These are phyloP conservation scores for Psammodynastes pulverulentus DNA, from an alignment of 2,113 vertebrate species.

Conservation along the genomic window DNA sequence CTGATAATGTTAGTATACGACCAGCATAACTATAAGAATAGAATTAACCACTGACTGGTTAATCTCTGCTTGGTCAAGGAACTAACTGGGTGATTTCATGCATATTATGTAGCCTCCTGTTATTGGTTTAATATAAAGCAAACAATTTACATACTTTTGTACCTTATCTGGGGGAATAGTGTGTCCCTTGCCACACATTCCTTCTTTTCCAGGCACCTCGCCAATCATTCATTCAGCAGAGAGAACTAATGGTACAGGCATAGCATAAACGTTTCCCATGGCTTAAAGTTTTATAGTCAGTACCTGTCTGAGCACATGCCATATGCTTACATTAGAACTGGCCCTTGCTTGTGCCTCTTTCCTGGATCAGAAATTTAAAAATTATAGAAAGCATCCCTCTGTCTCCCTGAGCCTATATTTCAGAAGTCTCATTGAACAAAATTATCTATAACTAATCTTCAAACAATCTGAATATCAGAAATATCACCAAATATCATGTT, in stretches of 20 bases:
- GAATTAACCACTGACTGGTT: not conserved
- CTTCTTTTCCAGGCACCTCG: not conserved
- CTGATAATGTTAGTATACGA: not conserved
- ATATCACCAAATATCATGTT: conserved; percentile 27
- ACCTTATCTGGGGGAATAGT: not conserved
- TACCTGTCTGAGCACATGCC: not conserved
- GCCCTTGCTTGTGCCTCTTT: not conserved
- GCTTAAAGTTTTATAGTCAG: not conserved
- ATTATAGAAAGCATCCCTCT: not conserved
- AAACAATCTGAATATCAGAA: conserved; percentile 16
- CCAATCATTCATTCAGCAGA: not conserved
- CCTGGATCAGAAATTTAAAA: not conserved
- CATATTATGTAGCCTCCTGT: not conserved
- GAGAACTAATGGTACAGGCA: not conserved
- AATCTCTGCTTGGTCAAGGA: not conserved
- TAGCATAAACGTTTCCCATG: not conserved
- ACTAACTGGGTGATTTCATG: not conserved
- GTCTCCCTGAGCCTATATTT: conserved; percentile 3
- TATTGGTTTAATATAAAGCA: not conserved
- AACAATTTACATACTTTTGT: not conserved
- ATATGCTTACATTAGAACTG: not conserved
- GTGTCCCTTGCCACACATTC: not conserved
- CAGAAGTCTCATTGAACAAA: not conserved
- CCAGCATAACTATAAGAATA: not conserved
- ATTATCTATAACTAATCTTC: conserved; percentile 17